Evolutionary conservation across 2,888 invertebrate species (phyloP).

Genomic region (Leptarthrus brevirostris): DNA sequence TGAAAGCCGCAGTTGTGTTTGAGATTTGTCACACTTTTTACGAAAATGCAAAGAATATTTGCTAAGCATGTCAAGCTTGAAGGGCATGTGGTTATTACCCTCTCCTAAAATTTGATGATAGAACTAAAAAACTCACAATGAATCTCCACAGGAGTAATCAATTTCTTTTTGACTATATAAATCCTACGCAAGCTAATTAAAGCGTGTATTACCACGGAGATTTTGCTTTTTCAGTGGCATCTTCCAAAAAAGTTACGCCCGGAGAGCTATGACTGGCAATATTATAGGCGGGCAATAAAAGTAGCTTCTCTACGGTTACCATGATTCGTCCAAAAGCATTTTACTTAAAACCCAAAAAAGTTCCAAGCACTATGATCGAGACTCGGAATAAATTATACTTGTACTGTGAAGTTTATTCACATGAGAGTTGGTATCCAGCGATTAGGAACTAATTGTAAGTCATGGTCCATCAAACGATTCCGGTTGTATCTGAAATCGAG

Average conservation of each 20-base stretch:
- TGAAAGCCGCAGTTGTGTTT: too few relatives aligned
- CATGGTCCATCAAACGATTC: constrained; percentile 35
- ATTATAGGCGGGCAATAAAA: neutral
- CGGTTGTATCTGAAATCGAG: constrained; percentile 2
- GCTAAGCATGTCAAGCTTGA: neutral
- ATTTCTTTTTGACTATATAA: constrained; percentile 28
- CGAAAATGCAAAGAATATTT: neutral
- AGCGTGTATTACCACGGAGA: neutral
- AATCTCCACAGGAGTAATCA: constrained; percentile 38
- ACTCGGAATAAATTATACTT: neutral
- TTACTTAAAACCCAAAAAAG: constrained; percentile 44
- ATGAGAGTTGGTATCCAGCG: constrained; percentile 13
- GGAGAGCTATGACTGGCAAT: constrained; percentile 30
- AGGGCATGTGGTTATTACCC: constrained; percentile 42
- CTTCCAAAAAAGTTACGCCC: neutral
- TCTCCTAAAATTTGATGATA: neutral
- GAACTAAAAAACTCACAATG: constrained; percentile 3
- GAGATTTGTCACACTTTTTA: constrained; percentile 25
- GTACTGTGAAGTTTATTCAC: neutral
- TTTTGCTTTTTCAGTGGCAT: neutral
- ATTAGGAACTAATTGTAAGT: constrained; percentile 46
- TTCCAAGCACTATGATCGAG: neutral
- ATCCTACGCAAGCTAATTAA: constrained; percentile 22
- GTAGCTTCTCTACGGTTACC: neutral
- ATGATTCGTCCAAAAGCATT: neutral